These are phyloP conservation scores for Leptinotarsa juncta DNA, from an alignment of 2,888 invertebrate species.

Conservation along the genomic window DNA sequence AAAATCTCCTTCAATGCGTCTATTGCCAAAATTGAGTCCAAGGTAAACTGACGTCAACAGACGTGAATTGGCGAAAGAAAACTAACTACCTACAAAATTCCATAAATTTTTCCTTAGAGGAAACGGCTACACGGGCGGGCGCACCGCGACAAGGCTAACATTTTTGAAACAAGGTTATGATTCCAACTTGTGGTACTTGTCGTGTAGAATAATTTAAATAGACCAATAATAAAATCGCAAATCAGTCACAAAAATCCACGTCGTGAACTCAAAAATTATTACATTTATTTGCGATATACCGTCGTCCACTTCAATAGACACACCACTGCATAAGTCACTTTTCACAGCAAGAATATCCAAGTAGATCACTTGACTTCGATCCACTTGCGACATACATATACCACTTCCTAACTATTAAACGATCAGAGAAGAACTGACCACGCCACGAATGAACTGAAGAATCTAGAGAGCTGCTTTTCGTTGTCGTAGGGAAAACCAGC, in stretches of 20 bases:
- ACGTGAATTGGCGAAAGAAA: slow-evolving; percentile 9
- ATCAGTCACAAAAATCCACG: neutral
- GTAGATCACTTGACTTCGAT: neutral
- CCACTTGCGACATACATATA: neutral
- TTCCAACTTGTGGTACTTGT: slow-evolving; percentile 5
- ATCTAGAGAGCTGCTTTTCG: slow-evolving; percentile 52
- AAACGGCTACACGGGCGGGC: neutral
- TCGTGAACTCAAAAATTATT: neutral
- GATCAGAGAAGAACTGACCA: slow-evolving; percentile 56
- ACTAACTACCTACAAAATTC: slow-evolving; percentile 1
- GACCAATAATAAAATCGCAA: slow-evolving; percentile 34
- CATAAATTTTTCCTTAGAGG: neutral
- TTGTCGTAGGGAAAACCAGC: slow-evolving; percentile 45
- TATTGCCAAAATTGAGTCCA: slow-evolving; percentile 61
- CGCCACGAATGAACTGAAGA: slow-evolving; percentile 55
- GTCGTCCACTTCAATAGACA: neutral
- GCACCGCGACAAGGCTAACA: slow-evolving; percentile 33
- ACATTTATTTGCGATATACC: neutral
- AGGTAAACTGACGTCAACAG: slow-evolving; percentile 63
- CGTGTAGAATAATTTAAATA: slow-evolving; percentile 19
- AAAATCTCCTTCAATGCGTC: slow-evolving; percentile 37
- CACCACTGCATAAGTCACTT: neutral
- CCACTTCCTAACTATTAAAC: neutral
- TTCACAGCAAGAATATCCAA: neutral
- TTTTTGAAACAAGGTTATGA: slow-evolving; percentile 40